A percentile compares a stretch with the other conserved stretches of the same genome.
Evolutionary conservation across 2,888 invertebrate species (phyloP).

Genomic region (Stenodema calcarata): DNA sequence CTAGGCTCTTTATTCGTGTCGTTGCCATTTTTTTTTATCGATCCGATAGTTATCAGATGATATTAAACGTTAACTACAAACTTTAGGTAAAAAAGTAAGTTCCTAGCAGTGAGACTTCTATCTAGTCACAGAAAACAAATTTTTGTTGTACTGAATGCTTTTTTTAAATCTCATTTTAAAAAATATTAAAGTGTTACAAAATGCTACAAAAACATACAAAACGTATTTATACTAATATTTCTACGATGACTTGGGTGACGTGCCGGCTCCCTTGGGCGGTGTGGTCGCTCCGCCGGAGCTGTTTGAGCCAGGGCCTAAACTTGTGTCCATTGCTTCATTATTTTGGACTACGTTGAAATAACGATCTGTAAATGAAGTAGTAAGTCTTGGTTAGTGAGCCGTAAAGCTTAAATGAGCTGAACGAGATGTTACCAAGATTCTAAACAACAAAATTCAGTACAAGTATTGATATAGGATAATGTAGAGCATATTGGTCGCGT

Average conservation of each 20-base stretch:
- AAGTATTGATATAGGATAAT: not conserved
- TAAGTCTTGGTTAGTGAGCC: no score
- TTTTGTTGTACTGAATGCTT: not conserved
- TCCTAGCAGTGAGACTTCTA: not conserved
- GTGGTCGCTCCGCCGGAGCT: slow-evolving; percentile 55
- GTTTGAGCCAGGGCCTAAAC: slow-evolving; percentile 59
- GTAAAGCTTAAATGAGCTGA: no score
- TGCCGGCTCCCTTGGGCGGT: slow-evolving; percentile 54
- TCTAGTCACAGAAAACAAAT: not conserved
- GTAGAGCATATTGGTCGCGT: no score
- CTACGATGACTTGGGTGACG: slow-evolving; percentile 57
- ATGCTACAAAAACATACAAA: slow-evolving; percentile 52
- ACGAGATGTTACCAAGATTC: no score
- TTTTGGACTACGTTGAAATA: slow-evolving; percentile 67
- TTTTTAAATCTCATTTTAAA: slow-evolving; percentile 7
- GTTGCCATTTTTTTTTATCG: not conserved
- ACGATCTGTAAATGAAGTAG: slow-evolving; percentile 62
- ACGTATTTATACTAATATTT: slow-evolving; percentile 40
- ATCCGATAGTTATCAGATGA: not conserved
- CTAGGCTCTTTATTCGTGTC: not conserved
- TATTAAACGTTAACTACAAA: not conserved
- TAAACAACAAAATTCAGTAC: not conserved
- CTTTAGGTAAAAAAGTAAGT: not conserved
- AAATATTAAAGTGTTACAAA: slow-evolving; percentile 48
- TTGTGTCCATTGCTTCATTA: slow-evolving; percentile 65